Evolutionary conservation across 2,888 invertebrate species (phyloP).

Genomic region (Hedya salicella): DNA sequence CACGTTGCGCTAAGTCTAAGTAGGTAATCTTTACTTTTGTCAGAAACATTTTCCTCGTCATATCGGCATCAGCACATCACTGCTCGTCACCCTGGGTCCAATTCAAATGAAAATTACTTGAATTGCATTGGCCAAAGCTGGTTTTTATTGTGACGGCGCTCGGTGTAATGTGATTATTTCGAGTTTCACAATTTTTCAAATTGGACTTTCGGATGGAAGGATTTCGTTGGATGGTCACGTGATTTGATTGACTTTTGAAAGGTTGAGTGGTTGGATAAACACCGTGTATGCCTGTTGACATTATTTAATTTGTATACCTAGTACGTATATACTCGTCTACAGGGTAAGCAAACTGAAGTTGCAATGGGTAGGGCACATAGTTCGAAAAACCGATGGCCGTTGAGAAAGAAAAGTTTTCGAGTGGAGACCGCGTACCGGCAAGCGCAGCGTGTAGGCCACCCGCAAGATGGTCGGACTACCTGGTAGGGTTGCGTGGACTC

Average conservation of each 20-base stretch:
- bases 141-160: conserved; percentile 64
- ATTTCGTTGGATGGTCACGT: conserved; percentile 22
- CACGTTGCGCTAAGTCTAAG: too few species aligned
- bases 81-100: conserved; percentile 51
- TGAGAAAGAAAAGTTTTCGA: too few species aligned
- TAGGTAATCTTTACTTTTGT: too few species aligned
- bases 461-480: too few species aligned
- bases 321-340: too few species aligned
- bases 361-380: too few species aligned
- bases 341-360: too few species aligned
- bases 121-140: conserved; percentile 70
- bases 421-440: too few species aligned
- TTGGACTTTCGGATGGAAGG: conserved; percentile 28
- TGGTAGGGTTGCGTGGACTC: too few species aligned
- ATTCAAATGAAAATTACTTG: conserved; percentile 71
- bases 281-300: neutral
- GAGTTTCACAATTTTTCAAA: conserved; percentile 55
- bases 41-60: neutral
- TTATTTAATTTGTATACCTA: neutral
- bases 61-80: conserved; percentile 14
- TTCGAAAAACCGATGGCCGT: too few species aligned
- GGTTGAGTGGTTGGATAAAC: neutral
- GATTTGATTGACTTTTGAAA: too few species aligned
- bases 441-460: too few species aligned
- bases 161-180: conserved; percentile 70